phyloP scores from a whole-genome alignment of 2,113 vertebrate species.

The Chrysochloris asiatica region DNA sequence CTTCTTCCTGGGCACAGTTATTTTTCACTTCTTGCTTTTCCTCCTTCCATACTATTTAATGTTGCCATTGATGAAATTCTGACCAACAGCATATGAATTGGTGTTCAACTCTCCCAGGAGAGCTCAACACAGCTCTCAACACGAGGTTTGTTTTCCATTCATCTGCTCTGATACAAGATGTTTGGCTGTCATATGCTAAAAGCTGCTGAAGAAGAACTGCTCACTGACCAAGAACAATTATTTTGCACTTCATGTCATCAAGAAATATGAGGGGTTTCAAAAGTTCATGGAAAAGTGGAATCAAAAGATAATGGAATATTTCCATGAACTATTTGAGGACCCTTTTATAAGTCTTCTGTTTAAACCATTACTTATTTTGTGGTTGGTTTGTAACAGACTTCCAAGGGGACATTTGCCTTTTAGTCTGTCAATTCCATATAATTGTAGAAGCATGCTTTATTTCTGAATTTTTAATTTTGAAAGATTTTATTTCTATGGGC shows the following conservation, averaged over 20 bases:
- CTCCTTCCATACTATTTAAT: not conserved
- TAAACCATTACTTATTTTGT: not conserved
- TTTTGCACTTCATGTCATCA: not conserved
- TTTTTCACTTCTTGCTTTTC: not conserved
- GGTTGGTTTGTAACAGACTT: not conserved
- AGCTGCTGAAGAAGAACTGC: not conserved
- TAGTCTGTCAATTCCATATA: not conserved
- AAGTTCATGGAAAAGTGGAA: too few relatives aligned
- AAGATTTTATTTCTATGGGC: not conserved
- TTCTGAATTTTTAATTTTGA: not conserved
- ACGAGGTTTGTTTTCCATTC: not conserved
- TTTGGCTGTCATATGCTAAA: not conserved
- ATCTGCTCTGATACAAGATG: accelerated
- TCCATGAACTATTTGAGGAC: too few relatives aligned
- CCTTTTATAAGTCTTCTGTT: not conserved
- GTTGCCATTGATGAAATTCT: not conserved
- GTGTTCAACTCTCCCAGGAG: not conserved
- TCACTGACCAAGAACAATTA: not conserved
- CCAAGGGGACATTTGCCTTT: not conserved
- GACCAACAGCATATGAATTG: not conserved
- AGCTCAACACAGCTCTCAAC: too few relatives aligned
- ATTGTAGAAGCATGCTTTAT: not conserved
- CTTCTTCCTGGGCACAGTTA: not conserved
- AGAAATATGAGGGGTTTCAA: not conserved
- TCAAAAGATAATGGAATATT: too few relatives aligned